A percentile compares a stretch with the other conserved stretches of the same genome.
Evolutionary conservation across 2,888 invertebrate genomes (phyloP).

Genomic region (Drosophila algonquin): DNA sequence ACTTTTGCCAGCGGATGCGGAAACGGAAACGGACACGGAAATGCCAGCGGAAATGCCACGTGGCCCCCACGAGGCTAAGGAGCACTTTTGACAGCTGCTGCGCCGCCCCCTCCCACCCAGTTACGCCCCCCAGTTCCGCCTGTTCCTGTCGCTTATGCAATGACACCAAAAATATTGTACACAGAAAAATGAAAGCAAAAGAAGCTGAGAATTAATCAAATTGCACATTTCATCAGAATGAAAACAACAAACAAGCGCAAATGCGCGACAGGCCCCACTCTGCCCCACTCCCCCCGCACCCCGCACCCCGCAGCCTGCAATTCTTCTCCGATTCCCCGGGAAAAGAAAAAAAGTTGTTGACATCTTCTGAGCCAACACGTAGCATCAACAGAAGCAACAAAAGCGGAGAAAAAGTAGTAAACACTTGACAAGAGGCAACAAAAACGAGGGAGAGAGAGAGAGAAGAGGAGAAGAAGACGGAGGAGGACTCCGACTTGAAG

Average conservation of each 20-base stretch:
- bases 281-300: no score
- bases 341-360: conserved; percentile 65
- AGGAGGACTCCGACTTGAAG: not conserved
- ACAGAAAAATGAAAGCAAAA: conserved; percentile 20
- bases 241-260: conserved; percentile 43
- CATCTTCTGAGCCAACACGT: conserved; percentile 76
- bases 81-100: conserved; percentile 46
- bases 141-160: conserved; percentile 34
- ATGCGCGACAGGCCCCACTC: conserved; percentile 24
- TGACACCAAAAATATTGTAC: conserved; percentile 6
- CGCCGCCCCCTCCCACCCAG: no score
- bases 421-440: conserved; percentile 48
- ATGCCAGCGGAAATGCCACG: conserved; percentile 39
- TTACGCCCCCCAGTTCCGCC: not conserved
- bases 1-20: conserved; percentile 25
- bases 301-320: not conserved
- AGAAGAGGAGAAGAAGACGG: conserved; percentile 5
- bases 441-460: conserved; percentile 17
- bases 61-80: conserved; percentile 44
- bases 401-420: conserved; percentile 58
- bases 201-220: conserved; percentile 37
- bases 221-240: conserved; percentile 58
- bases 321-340: conserved; percentile 6
- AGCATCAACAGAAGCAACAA: conserved; percentile 40
- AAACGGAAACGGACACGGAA: conserved; percentile 30